Percentiles rank a stretch among this genome's conserved stretches.
These are phyloP conservation scores for Drosophila tanythrix DNA, from an alignment of 2,888 invertebrate species.

Conservation along the genomic window DNA sequence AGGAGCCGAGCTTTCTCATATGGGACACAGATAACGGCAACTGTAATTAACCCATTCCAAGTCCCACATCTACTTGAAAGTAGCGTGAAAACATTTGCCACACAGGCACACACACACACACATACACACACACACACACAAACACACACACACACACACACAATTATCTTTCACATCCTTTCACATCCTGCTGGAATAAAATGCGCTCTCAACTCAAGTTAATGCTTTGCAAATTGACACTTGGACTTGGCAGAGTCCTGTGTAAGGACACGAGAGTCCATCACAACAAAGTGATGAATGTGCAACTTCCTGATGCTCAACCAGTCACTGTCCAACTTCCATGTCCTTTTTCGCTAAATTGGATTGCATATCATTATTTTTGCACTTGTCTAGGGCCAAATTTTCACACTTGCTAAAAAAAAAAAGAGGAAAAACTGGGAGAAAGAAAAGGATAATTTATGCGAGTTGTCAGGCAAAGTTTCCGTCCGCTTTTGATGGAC, in stretches of 20 bases:
- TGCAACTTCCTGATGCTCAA: conserved; percentile 67
- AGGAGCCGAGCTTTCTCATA: conserved; percentile 42
- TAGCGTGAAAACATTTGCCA: conserved; percentile 65
- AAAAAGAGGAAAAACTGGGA: background rate
- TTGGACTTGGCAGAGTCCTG: conserved; percentile 35
- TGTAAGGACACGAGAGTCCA: conserved; percentile 48
- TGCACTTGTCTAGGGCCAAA: conserved; percentile 74
- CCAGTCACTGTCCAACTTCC: conserved; percentile 37
- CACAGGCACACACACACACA: conserved; percentile 27
- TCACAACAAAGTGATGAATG: conserved; percentile 78
- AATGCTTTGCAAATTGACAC: conserved; percentile 79
- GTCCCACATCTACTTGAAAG: background rate
- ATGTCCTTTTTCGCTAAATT: conserved; percentile 61
- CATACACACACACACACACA: conserved; percentile 12
- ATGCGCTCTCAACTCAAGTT: conserved; percentile 46
- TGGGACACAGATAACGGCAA: conserved; percentile 56
- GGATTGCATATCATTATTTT: conserved; percentile 80
- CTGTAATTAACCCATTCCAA: conserved; percentile 62
- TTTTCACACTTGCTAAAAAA: conserved; percentile 66
- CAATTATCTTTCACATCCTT: conserved; percentile 26
- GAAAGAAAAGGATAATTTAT: conserved; percentile 74
- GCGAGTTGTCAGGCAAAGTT: conserved; percentile 58
- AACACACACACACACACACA: background rate
- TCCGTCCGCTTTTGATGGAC: conserved; percentile 71
- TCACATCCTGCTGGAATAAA: conserved; percentile 19